Conservation (phyloP, 2,888 invertebrate species). For the Calephelis perditalis region DNA sequence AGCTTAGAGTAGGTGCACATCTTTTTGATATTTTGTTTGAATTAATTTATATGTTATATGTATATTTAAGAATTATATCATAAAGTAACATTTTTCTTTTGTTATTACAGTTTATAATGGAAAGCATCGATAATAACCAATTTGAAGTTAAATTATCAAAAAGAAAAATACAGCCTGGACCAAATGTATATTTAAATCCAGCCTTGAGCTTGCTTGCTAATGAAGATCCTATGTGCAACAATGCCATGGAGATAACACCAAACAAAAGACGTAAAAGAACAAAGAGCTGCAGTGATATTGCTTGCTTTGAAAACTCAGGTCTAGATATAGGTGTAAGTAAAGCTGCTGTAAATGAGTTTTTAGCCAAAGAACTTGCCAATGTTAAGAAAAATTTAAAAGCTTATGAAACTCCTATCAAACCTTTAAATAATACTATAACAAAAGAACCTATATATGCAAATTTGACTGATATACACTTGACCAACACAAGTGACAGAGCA, state of each 20-base stretch:
- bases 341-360: constrained; percentile 54
- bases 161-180: constrained; percentile 55
- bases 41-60: too few relatives aligned
- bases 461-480: constrained; percentile 30
- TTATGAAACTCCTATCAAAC: constrained; percentile 31
- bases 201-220: constrained; percentile 64
- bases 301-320: constrained; percentile 63
- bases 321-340: constrained; percentile 60
- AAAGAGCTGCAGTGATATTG: constrained; percentile 50
- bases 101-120: constrained; percentile 45
- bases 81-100: neutral
- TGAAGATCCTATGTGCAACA: constrained; percentile 71
- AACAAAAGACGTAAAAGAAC: constrained; percentile 61
- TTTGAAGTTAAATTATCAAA: constrained; percentile 64
- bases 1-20: too few relatives aligned
- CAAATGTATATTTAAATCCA: constrained; percentile 65
- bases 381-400: constrained; percentile 49
- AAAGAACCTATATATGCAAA: constrained; percentile 56
- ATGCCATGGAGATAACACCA: constrained; percentile 66
- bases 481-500: constrained; percentile 20
- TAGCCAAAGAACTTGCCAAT: constrained; percentile 61
- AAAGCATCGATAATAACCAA: constrained; percentile 61
- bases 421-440: neutral
- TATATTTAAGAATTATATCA: too few relatives aligned
- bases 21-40: too few relatives aligned